A percentile compares a stretch with the other conserved stretches of the same genome.
Evolutionary conservation across 2,113 vertebrate species (phyloP).

Genomic region (Sinocyclocheilus anshuiensis): DNA sequence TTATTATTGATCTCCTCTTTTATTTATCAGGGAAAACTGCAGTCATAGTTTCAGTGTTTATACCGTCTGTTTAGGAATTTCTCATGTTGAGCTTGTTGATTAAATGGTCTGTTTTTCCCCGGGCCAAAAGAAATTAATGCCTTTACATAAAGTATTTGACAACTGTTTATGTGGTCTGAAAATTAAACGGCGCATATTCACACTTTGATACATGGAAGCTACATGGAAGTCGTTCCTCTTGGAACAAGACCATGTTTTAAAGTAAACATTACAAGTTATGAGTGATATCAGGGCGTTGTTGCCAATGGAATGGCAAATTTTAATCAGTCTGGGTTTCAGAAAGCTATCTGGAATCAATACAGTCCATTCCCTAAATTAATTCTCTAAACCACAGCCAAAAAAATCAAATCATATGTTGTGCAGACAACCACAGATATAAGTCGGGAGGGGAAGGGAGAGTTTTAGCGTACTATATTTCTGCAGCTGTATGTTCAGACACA

Average conservation of each 20-base stretch:
- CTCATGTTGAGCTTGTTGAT: constrained; percentile 17
- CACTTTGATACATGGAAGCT: neutral
- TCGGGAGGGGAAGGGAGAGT: constrained; percentile 14
- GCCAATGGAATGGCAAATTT: neutral
- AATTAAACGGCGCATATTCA: neutral
- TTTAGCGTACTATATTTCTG: constrained; percentile 41
- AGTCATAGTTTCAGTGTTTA: constrained; percentile 11
- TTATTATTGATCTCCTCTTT: constrained; percentile 37
- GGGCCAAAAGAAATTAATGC: neutral
- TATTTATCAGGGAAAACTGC: constrained; percentile 32
- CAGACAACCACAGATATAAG: constrained; percentile 49
- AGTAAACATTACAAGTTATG: constrained; percentile 34
- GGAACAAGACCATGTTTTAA: constrained; percentile 18
- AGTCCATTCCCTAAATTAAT: constrained; percentile 56
- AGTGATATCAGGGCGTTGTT: neutral
- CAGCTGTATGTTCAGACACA: constrained; percentile 39
- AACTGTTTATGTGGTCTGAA: neutral
- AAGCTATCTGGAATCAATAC: constrained; percentile 68
- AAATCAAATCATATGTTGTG: constrained; percentile 62
- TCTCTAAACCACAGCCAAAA: constrained; percentile 59
- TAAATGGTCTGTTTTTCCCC: neutral
- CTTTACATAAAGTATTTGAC: neutral
- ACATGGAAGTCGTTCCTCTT: constrained; percentile 10
- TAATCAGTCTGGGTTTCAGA: constrained; percentile 38
- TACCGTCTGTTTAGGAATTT: neutral